Percentiles rank a stretch among this genome's conserved stretches.
phyloP scores from a whole-genome alignment of 2,888 invertebrate species.

The Agrotis clavis region DNA sequence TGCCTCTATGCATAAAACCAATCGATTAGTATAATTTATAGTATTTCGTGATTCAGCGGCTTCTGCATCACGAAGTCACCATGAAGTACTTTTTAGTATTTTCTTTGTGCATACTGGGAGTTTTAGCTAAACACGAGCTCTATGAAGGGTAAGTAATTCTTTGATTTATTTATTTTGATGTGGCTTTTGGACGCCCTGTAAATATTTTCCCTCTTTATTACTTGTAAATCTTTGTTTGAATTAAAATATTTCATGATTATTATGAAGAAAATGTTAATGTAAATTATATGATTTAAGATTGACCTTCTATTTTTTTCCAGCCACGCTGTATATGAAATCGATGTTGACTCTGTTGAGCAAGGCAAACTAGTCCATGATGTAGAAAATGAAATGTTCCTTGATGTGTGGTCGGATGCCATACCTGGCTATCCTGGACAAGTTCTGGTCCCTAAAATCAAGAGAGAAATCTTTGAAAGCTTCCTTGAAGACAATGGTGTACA shows the following conservation, averaged over 20 bases:
- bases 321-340: constrained; percentile 76
- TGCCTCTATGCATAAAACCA: constrained; percentile 33
- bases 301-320: constrained; percentile 66
- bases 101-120: constrained; percentile 67
- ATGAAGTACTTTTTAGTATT: constrained; percentile 70
- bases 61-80: constrained; percentile 41
- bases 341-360: constrained; percentile 69
- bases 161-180: not conserved
- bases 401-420: constrained; percentile 75
- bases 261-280: too few relatives aligned
- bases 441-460: constrained; percentile 72
- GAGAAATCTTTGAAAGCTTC: constrained; percentile 67
- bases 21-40: not conserved
- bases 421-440: constrained; percentile 72
- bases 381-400: constrained; percentile 67
- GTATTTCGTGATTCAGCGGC: constrained; percentile 14
- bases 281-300: too few relatives aligned
- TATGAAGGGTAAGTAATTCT: constrained; percentile 78
- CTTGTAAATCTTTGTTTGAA: too few relatives aligned
- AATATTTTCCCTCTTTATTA: too few relatives aligned
- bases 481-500: constrained; percentile 68
- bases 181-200: too few relatives aligned
- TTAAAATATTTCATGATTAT: too few relatives aligned
- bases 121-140: constrained; percentile 78
- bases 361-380: constrained; percentile 69